phyloP scores from a whole-genome alignment of 2,797 vertebrate species.

The Rousettus madagascariensis region DNA sequence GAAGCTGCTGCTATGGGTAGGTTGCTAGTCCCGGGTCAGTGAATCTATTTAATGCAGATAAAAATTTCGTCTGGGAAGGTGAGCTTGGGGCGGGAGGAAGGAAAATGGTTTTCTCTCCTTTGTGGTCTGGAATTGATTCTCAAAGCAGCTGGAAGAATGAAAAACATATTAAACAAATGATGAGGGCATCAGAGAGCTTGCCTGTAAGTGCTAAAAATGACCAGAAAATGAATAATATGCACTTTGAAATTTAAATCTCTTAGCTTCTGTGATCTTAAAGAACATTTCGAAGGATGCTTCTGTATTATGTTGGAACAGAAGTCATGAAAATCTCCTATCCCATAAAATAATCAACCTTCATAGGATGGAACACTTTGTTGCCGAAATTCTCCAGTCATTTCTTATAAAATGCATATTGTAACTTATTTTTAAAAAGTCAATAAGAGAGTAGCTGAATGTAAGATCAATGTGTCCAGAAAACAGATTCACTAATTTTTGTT shows the following conservation, averaged over 20 bases:
- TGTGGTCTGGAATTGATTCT: constrained; percentile 57
- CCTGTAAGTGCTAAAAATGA: constrained; percentile 64
- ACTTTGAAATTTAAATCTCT: constrained; percentile 69
- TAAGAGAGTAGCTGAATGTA: constrained; percentile 27
- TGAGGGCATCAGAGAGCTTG: constrained; percentile 50
- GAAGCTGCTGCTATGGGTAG: neutral
- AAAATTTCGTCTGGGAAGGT: constrained; percentile 57
- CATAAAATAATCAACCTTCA: constrained; percentile 42
- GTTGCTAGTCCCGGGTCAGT: neutral
- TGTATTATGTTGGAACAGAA: constrained; percentile 10
- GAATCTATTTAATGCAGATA: constrained; percentile 49
- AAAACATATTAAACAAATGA: constrained; percentile 69
- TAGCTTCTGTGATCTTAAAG: constrained; percentile 70
- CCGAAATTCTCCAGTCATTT: constrained; percentile 24
- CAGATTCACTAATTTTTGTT: neutral
- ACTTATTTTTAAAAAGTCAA: neutral
- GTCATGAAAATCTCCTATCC: constrained; percentile 56
- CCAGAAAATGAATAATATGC: constrained; percentile 69
- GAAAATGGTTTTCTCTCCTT: constrained; percentile 26
- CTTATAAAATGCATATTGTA: neutral
- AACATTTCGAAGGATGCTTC: constrained; percentile 51
- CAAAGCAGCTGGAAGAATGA: constrained; percentile 60
- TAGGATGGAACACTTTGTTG: neutral
- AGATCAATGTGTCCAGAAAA: constrained; percentile 17
- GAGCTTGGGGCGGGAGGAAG: neutral